Base-by-base conservation (phyloP, 2,797 vertebrate species). In the Scolopax rusticola region DNA sequence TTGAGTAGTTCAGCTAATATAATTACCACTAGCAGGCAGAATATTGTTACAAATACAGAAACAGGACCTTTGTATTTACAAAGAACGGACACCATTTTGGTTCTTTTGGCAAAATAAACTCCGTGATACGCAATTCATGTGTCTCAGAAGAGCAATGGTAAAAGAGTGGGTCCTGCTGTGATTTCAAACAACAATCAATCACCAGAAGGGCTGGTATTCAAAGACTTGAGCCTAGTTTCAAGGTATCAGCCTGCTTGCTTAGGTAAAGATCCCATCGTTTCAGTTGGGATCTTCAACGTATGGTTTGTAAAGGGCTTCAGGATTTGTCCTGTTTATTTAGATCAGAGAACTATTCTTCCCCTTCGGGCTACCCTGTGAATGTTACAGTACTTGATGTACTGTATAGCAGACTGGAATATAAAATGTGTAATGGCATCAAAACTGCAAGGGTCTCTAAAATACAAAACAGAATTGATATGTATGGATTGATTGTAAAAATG, bases 361-460 rank as follows among this genome's bases (percentile, higher is more conserved):
- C 28, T 88, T 64, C 50, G 53, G 64, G 63, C 53, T 48, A 60
- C 14, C 5, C 54, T 61, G 53, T 21, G 40, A 92, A n/a, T 40
- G 32, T 63, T 73, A 69, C 60, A 70, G 15, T 53, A 77, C 15
- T n/a, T 48, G 36, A 80, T 85, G 25, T 57, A 80, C 47, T 87
- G 33, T 61, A 87, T 87, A 74, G 32, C 33, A 77, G 89, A 90
- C n/a, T 48, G 61, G 47, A 97, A 94, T 88, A 87, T 33, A 93
- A 96, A 93, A 94, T 33, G 11, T 16, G 19, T 40, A 54, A 70
- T 84, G n/a, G 21, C 67, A 94, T 93, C 94, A 78, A 33, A 96
- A 87, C 51, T 85, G 56, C 79, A 57, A 77, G 18, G 20, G 30
- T 91, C 27, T 89, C 84, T 71, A 91, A 97, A 97, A 96, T 77